Conservation (phyloP, 2,888 invertebrate genomes). For the Tanypteryx hageni region DNA sequence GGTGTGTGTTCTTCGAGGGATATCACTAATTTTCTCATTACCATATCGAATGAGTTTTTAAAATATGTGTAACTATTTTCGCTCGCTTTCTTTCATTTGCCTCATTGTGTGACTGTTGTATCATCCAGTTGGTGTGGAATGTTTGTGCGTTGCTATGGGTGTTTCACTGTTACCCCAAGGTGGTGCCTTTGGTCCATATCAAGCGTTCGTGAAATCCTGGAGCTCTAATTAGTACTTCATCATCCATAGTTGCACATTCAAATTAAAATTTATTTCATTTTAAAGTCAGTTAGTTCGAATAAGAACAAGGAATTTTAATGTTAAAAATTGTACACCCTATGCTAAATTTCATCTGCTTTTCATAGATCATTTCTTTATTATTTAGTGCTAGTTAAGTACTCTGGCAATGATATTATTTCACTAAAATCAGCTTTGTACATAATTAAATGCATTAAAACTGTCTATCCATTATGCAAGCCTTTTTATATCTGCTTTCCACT, state of each 20-base stretch:
- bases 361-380: too few relatives aligned
- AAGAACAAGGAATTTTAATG: too few relatives aligned
- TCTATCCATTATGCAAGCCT: too few relatives aligned
- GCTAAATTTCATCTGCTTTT: too few relatives aligned
- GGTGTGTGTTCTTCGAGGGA: constrained; percentile 3
- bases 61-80: background rate
- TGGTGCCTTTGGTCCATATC: background rate
- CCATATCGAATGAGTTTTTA: background rate
- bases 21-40: background rate
- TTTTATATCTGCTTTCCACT: too few relatives aligned
- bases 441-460: too few relatives aligned
- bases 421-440: too few relatives aligned
- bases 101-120: constrained; percentile 50
- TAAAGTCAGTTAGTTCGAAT: too few relatives aligned
- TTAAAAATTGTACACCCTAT: too few relatives aligned
- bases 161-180: constrained; percentile 25
- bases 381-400: too few relatives aligned
- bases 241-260: background rate
- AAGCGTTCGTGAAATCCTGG: background rate
- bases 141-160: constrained; percentile 36
- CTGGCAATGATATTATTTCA: too few relatives aligned
- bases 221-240: background rate
- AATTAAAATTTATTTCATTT: too few relatives aligned
- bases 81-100: constrained; percentile 33
- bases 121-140: constrained; percentile 40